Evolutionary conservation across 1,140 invertebrate genomes (phyloP).

Genomic region (Cepaea nemoralis): DNA sequence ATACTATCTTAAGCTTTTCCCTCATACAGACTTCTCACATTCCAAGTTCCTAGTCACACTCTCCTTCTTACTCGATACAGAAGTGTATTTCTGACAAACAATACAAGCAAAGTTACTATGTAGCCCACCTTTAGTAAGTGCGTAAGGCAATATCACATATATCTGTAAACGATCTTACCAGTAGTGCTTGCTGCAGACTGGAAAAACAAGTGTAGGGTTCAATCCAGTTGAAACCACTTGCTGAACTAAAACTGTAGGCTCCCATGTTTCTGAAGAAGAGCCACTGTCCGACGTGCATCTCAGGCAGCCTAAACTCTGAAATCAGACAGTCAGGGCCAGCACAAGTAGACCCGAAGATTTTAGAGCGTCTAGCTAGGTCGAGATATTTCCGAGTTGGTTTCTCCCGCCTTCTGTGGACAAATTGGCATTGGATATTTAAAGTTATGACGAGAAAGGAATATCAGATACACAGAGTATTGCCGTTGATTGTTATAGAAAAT

Average conservation of each 20-base stretch:
- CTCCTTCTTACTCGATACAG: too few relatives aligned
- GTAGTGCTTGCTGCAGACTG: not conserved
- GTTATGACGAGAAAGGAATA: too few relatives aligned
- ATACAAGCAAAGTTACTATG: too few relatives aligned
- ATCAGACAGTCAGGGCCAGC: not conserved
- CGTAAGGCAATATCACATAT: too few relatives aligned
- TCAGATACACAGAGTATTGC: too few relatives aligned
- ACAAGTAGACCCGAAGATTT: constrained; percentile 14
- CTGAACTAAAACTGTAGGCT: not conserved
- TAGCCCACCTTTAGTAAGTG: too few relatives aligned
- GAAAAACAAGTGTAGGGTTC: not conserved
- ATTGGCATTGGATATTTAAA: too few relatives aligned
- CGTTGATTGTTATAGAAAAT: too few relatives aligned
- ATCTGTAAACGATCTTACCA: not conserved
- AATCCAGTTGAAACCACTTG: not conserved
- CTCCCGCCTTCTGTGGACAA: not conserved
- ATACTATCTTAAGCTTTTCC: too few relatives aligned
- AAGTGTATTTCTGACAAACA: too few relatives aligned
- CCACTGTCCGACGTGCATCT: not conserved
- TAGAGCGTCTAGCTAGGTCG: constrained; percentile 64
- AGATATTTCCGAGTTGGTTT: not conserved
- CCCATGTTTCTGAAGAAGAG: constrained; percentile 9
- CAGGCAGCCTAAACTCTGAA: not conserved
- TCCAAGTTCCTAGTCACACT: too few relatives aligned
- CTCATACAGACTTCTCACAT: too few relatives aligned